Evolutionary conservation across 2,797 vertebrate genomes (phyloP).

Genomic region (Rhinophrynus dorsalis): DNA sequence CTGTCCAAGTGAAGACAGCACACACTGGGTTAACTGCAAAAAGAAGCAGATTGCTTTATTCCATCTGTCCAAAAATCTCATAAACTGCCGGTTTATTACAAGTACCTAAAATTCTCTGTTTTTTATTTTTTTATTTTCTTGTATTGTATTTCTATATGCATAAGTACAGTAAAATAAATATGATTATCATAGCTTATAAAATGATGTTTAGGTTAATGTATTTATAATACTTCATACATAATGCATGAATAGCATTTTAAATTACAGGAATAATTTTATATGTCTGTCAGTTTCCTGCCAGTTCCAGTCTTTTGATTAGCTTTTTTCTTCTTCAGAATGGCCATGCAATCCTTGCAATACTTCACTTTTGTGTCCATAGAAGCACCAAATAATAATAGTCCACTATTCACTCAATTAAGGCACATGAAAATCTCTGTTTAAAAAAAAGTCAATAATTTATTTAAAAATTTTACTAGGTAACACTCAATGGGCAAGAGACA

Average conservation of each 20-base stretch:
- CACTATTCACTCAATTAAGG: too few species aligned
- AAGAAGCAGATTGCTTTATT: too few species aligned
- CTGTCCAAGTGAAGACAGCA: too few species aligned
- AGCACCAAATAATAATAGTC: too few species aligned
- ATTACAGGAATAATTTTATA: not conserved
- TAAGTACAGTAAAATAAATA: not conserved
- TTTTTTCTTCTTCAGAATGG: not conserved
- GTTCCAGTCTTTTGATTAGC: not conserved
- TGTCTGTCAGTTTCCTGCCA: not conserved
- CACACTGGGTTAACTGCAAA: too few species aligned
- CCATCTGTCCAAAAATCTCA: too few species aligned
- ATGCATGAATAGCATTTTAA: not conserved
- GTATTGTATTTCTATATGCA: not conserved
- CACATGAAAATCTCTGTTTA: too few species aligned
- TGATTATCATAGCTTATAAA: not conserved
- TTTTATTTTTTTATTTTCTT: not conserved
- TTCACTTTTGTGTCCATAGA: not conserved
- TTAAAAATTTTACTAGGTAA: too few species aligned
- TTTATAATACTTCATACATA: not conserved
- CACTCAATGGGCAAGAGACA: too few species aligned
- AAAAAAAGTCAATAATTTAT: too few species aligned
- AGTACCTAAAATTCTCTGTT: too few species aligned
- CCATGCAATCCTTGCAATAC: not conserved
- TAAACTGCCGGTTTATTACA: too few species aligned
- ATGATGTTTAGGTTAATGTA: not conserved